phyloP scores from a whole-genome alignment of 2,888 invertebrate genomes.

The Anodontia alba region DNA sequence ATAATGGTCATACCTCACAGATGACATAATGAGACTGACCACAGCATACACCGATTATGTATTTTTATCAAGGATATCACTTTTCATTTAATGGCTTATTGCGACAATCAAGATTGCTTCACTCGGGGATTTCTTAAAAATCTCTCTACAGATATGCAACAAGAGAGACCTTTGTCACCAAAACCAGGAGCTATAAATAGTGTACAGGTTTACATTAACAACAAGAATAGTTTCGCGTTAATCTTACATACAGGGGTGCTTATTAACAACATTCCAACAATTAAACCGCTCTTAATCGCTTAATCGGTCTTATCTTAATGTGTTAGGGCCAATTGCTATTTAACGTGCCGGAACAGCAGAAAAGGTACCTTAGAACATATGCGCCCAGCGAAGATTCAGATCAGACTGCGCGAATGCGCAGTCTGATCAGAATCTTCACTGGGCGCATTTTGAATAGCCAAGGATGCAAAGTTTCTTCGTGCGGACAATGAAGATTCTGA shows the following conservation, averaged over 20 bases:
- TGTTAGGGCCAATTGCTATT: background rate
- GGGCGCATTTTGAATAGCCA: too few relatives aligned
- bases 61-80: too few relatives aligned
- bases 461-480: too few relatives aligned
- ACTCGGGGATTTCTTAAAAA: background rate
- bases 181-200: background rate
- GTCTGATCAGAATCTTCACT: too few relatives aligned
- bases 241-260: background rate
- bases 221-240: background rate
- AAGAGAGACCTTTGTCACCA: background rate
- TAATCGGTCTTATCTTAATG: background rate
- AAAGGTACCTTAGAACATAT: too few relatives aligned
- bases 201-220: background rate
- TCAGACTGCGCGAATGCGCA: too few relatives aligned
- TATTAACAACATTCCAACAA: background rate
- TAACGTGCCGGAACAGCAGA: background rate
- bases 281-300: background rate
- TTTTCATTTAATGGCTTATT: too few relatives aligned
- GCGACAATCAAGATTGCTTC: background rate
- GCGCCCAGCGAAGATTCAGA: too few relatives aligned
- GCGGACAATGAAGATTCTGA: too few relatives aligned
- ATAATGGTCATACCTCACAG: too few relatives aligned
- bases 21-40: too few relatives aligned
- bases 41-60: too few relatives aligned
- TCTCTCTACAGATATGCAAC: background rate